Base-by-base conservation (phyloP, 2,113 vertebrate genomes). In the Elephas maximus region DNA sequence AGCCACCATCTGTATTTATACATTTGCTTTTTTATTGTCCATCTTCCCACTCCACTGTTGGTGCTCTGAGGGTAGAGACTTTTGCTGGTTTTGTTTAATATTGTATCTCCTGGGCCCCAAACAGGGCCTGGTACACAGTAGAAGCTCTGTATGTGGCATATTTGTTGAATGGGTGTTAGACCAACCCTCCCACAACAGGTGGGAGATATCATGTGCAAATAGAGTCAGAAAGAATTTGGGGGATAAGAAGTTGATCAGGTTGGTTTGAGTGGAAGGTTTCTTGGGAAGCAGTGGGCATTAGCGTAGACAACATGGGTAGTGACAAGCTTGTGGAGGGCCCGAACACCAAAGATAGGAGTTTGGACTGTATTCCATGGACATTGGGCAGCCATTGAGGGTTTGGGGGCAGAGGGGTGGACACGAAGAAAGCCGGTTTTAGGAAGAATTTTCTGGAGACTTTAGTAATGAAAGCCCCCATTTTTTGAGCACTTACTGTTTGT, bases 141-240 rank as follows among this genome's bases (percentile, higher is more conserved):
- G 23, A 28, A 0, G 0, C 45, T 18, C 30, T 73, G 78, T 15
- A 12, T 1, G 30, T 9, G 9, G 48, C 14, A 17, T 12, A 24
- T 48, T 37, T 74, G 62, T 41, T 8, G 5, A 51, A 9, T 48
- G 62, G 14, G 18, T 26, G 8, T 90, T 11, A 91, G 76, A 78
- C n/a, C 6, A 44, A 86, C n/a, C 8, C 28, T 67, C 12, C 37
- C 57, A 18, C 0, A 14, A 71, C 63, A 67, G 53, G 45, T 37
- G 60, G 65, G 44, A 53, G 37, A 57, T 1, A 28, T 17, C 62
- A 28, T 10, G 45, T 26, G 69, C 37, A 44, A 28, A 57, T 0
- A 28, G 86, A 79, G 30, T 73, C 77, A 30, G 65, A 45, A 63
- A 51, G 87, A 71, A 30, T 53, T 1, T 15, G 15, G 45, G 45